Percentiles rank a stretch among this genome's conserved stretches.
phyloP scores from a whole-genome alignment of 2,113 vertebrate species.

The Mustela nigripes region DNA sequence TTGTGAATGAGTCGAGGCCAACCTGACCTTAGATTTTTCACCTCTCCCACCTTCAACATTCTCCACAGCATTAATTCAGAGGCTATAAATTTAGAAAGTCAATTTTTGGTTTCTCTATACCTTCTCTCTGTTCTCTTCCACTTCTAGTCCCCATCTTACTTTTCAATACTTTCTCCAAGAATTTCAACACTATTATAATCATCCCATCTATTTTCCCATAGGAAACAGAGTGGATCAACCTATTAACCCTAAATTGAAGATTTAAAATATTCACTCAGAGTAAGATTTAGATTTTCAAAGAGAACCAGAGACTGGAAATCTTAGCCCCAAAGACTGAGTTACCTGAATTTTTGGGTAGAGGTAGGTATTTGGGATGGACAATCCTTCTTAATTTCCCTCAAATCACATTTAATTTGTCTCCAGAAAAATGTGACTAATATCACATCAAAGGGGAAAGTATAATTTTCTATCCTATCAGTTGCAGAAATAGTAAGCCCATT shows the following conservation, averaged over 20 bases:
- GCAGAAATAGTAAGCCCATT: not conserved
- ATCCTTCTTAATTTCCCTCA: not conserved
- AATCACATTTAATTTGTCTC: not conserved
- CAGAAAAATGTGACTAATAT: not conserved
- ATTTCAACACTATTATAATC: not conserved
- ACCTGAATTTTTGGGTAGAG: not conserved
- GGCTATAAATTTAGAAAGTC: not conserved
- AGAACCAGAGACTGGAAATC: not conserved
- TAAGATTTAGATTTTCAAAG: not conserved
- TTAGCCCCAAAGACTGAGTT: not conserved
- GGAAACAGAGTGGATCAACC: not conserved
- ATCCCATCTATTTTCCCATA: not conserved
- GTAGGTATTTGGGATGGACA: not conserved
- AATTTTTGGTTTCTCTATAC: not conserved
- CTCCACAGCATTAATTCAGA: not conserved
- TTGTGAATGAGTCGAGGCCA: not conserved
- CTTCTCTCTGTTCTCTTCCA: not conserved
- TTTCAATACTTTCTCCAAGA: not conserved
- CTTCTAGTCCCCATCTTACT: not conserved
- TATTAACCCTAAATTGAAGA: not conserved
- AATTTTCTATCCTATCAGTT: not conserved
- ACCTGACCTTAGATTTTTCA: not conserved
- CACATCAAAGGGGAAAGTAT: not conserved
- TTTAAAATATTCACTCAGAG: not conserved
- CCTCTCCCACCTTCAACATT: not conserved